Base-by-base conservation (phyloP, 2,888 invertebrate genomes). In the Resseliella maxima region DNA sequence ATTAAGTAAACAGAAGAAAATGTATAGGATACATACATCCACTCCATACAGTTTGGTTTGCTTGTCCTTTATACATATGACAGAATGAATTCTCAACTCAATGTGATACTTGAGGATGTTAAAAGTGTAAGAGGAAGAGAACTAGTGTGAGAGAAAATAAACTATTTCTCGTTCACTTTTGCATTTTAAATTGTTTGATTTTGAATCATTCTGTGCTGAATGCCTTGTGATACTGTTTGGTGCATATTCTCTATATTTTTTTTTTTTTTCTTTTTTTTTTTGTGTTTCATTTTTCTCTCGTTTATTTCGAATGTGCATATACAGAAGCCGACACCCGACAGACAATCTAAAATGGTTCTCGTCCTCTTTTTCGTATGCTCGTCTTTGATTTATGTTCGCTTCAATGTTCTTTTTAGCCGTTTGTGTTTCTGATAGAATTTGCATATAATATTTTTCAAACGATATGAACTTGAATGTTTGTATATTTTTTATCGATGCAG, bases 101-200 rank as follows among this genome's bases (percentile, higher is more conserved):
- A 31, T n/a, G 72, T 31, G 72, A 27, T 72, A 72, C 72, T 72
- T 31, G 72, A 72, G 59, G 24, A 59, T 50, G 27, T 27, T 5
- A 24, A 59, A 2, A 10, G 72, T 15, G 21, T 2, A 50, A 35
- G 27, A 72, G 31, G 31, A 15, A 72, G 31, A n/a, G 10, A 59
- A 24, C 41, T 41, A 41, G n/a, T n/a, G n/a, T n/a, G n/a, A 50
- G 2, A 50, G 18, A 50, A 50, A 15, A 2, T 50, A 2, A 2
- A 3, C 59, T 31, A 31, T n/a, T 0, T 72, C 72, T 31, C 72
- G 0, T 31, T 72, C 72, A 72, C n/a, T 72, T 72, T 72, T 72
- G 72, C 72, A 72, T 72, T 72, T 72, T 72, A 35, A 72, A 72
- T 72, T 72, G 72, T 72, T 72, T 72, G 72, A 72, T 72, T 72